phyloP scores from a whole-genome alignment of 2,113 vertebrate genomes.

The Phalacrocorax brasilianus region DNA sequence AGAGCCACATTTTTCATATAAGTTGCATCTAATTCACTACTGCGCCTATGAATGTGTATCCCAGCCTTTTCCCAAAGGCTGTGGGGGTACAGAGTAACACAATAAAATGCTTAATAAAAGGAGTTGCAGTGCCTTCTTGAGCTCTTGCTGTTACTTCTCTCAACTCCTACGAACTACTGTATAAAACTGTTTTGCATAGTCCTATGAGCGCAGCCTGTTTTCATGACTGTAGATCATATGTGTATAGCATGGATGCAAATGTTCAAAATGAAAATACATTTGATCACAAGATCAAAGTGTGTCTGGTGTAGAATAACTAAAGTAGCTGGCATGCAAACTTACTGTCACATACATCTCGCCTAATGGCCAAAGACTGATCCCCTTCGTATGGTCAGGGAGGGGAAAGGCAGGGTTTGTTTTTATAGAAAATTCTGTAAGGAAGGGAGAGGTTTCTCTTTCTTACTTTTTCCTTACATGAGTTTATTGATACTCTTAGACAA shows the following conservation, averaged over 20 bases:
- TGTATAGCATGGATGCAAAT: slow-evolving; percentile 31
- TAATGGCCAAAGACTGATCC: neutral
- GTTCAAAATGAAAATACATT: neutral
- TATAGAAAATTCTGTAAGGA: neutral
- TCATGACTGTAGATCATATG: neutral
- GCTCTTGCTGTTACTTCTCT: neutral
- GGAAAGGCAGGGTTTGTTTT: neutral
- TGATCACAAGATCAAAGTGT: slow-evolving; percentile 29
- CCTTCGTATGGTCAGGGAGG: neutral
- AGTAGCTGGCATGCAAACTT: neutral
- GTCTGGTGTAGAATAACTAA: neutral
- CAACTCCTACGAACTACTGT: neutral
- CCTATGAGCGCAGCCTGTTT: neutral
- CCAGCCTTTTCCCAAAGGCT: neutral
- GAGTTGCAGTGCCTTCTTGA: neutral
- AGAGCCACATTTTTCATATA: neutral
- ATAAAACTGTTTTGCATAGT: neutral
- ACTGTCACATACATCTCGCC: neutral
- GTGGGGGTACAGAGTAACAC: neutral
- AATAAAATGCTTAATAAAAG: neutral
- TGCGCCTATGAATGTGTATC: neutral
- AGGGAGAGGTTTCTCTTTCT: neutral
- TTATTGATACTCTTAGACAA: neutral
- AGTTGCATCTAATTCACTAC: neutral
- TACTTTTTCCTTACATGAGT: neutral